Base-by-base conservation (phyloP, 2,888 invertebrate species). In the Amblyjoppa proteus region DNA sequence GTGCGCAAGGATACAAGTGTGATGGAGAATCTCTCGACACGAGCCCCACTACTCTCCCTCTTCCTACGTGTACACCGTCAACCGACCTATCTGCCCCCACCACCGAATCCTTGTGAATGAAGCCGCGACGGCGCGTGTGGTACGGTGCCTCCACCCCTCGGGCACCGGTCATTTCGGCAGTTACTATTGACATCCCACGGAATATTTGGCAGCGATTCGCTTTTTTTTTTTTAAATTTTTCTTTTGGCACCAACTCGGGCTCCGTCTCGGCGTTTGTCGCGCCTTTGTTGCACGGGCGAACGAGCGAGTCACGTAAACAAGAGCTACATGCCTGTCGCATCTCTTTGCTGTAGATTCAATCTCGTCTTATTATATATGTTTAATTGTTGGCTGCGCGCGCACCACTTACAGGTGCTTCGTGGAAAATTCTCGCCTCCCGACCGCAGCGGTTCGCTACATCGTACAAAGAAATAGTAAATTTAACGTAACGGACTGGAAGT, bases 61-160 rank as follows among this genome's bases (percentile, higher is more conserved):
- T 25, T 20, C 34, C 66, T 58, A 41, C 70, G 64, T 77, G 79
- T 80, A 83, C 83, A 83, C 83, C 80, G 80, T 80, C 69, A 56
- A 68, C 49, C 81, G 83, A 84, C 77, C 81, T 81, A 81, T 81
- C 81, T 56, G 66, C 77, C 76, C 28, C 76, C 41, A 45, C 73
- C 51, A 58, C 61, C 53, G 51, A 78, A 81, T 81, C 77, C 85
- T 88, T 83, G 86, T 90, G 89, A 91, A 90, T 90, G 90, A 91
- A 91, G 87, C 88, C 87, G 89, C 90, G 89, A 89, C 89, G 89
- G 89, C 90, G 91, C 86, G 87, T 86, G 87, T 85, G 83, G 84
- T 71, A 75, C 74, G 45, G 71, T 77, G 31, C 45, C 77, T 79
- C 73, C 80, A 64, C 81, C 79, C 73, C 86, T 86, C 77, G 80